These are phyloP conservation scores for Empidonax traillii DNA, from an alignment of 2,113 vertebrate genomes.

Conservation along the genomic window DNA sequence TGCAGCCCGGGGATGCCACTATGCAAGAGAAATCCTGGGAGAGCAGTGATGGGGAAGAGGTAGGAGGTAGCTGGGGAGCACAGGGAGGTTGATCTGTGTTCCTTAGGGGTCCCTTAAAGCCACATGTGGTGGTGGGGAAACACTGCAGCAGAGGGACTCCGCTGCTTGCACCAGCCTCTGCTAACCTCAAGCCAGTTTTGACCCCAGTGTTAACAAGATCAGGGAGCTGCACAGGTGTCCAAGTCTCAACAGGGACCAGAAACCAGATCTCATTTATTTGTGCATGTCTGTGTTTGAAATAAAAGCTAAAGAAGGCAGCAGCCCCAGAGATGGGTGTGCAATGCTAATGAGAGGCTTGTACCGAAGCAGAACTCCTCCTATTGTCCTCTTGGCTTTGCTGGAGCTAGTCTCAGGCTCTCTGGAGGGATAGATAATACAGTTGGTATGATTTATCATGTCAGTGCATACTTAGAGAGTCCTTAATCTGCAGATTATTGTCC, in stretches of 20 bases:
- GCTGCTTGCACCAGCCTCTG: neutral
- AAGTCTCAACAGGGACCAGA: neutral
- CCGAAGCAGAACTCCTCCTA: neutral
- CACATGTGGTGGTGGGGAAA: rapidly evolving
- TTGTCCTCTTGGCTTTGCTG: neutral
- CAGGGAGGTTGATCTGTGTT: neutral
- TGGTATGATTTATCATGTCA: conserved; percentile 49
- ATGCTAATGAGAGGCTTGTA: neutral
- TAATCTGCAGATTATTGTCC: conserved; percentile 62
- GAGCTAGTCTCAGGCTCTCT: neutral
- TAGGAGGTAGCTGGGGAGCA: neutral
- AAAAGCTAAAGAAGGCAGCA: neutral
- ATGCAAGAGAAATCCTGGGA: neutral
- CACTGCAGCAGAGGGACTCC: neutral
- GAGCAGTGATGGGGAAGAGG: neutral
- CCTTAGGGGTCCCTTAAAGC: neutral
- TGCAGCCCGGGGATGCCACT: neutral
- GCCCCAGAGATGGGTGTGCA: neutral
- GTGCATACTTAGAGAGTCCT: conserved; percentile 24
- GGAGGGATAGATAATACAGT: conserved; percentile 26
- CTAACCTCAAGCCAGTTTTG: neutral
- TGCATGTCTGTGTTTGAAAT: neutral
- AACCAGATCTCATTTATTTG: neutral
- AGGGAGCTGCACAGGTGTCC: neutral
- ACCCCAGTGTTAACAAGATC: neutral